Percentiles rank a stretch among this genome's conserved stretches.
Conservation (phyloP, 2,113 vertebrate species). For the Dunckerocampus dactyliophorus region DNA sequence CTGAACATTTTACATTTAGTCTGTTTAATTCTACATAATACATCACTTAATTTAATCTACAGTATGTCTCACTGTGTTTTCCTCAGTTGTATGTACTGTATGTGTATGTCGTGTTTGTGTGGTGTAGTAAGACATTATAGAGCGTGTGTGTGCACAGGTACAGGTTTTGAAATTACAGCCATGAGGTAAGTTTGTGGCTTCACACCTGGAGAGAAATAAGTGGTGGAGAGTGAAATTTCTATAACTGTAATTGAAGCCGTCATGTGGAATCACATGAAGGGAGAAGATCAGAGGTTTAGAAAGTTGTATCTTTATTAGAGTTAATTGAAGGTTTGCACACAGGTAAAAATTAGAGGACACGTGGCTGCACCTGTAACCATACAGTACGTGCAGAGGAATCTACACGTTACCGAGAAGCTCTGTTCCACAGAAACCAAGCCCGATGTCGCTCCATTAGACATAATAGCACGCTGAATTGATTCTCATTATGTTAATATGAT, state of each 20-base stretch:
- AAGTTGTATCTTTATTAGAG: slow-evolving; percentile 19
- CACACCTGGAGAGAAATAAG: slow-evolving; percentile 33
- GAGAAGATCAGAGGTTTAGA: slow-evolving; percentile 32
- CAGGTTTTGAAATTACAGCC: background rate
- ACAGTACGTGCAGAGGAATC: slow-evolving; percentile 6
- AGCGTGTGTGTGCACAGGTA: background rate
- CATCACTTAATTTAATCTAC: background rate
- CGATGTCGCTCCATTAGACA: too few species aligned
- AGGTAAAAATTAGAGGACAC: slow-evolving; percentile 41
- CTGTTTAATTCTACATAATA: too few species aligned
- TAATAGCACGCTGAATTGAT: too few species aligned
- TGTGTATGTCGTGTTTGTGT: background rate
- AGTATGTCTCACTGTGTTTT: background rate
- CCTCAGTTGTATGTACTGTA: background rate
- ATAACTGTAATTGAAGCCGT: slow-evolving; percentile 21
- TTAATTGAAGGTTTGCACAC: slow-evolving; percentile 38
- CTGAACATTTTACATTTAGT: too few species aligned
- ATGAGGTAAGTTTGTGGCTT: background rate
- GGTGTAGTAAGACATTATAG: background rate
- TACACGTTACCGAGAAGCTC: slow-evolving; percentile 5
- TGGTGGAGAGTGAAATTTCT: slow-evolving; percentile 22
- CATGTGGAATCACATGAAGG: slow-evolving; percentile 9
- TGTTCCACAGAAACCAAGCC: background rate
- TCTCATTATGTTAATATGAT: too few species aligned
- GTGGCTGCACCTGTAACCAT: slow-evolving; percentile 11